A percentile compares a stretch with the other conserved stretches of the same genome.
Evolutionary conservation across 2,888 invertebrate species (phyloP).

Genomic region (Ganaspis brasiliensis): DNA sequence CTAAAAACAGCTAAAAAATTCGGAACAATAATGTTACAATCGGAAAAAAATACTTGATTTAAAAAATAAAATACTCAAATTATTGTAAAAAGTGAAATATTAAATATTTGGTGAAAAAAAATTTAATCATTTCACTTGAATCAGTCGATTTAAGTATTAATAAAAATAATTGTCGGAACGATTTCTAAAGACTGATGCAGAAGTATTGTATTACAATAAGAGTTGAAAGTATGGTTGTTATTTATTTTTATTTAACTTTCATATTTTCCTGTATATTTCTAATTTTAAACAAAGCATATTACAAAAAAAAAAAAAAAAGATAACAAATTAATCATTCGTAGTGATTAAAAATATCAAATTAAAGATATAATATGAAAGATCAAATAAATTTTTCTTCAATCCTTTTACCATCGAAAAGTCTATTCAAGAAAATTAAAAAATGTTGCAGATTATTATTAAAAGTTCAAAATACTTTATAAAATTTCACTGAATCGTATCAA

Average conservation of each 20-base stretch:
- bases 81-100: too few species aligned
- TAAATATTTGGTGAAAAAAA: too few species aligned
- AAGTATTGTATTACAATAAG: background rate
- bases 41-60: too few species aligned
- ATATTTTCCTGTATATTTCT: background rate
- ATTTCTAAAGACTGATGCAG: background rate
- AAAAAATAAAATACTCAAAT: too few species aligned
- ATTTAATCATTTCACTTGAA: too few species aligned
- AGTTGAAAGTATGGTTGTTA: background rate
- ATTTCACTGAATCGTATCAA: too few species aligned
- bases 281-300: background rate
- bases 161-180: background rate
- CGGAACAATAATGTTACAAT: too few species aligned
- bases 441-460: too few species aligned
- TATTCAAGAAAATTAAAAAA: too few species aligned
- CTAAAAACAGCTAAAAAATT: background rate
- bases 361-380: background rate
- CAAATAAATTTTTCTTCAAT: background rate
- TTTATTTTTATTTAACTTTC: background rate
- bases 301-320: background rate
- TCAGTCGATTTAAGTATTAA: background rate
- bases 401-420: background rate
- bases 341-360: background rate
- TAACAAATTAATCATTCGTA: background rate
- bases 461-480: too few species aligned